Base-by-base conservation (phyloP, 2,888 invertebrate species). In the Bellardia bayeri region DNA sequence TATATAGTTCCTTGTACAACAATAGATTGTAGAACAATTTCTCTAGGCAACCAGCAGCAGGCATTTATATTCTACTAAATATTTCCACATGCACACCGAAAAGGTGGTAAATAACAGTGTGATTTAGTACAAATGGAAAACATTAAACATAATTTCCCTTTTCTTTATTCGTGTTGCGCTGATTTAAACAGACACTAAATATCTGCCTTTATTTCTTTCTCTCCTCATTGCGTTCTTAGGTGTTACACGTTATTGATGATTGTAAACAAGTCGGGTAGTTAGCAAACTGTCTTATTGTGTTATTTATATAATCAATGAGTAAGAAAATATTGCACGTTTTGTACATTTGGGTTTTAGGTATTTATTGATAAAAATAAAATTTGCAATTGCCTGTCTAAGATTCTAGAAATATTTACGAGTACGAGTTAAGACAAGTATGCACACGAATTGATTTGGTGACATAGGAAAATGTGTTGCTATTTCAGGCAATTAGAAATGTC, bases 71-170 rank as follows among this genome's bases (percentile, higher is more conserved):
- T 49, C n/a, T 40, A 54, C 2, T 54, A 58, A 16, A 30, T 58
- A 56, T 54, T 78, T 54, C 11, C 45, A 37, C 63, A 51, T 51
- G 30, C 49, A 58, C 54, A 68, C 66, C 56, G 33, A 61, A 45
- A 61, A 40, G 69, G 42, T 45, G 42, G 40, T 49, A 54, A 45
- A 75, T 63, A 63, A 69, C 51, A 37, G 8, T 56, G 49, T 75
- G 61, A 81, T 85, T 81, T 71, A 63, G 56, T 63, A 64, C 45
- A 85, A 75, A 69, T 80, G 54, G 9, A 63, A 63, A 75, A 80
- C 84, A 85, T 84, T 79, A 61, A 84, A 85, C 56, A 81, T 23
- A 80, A 85, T 69, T 63, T 69, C 45, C 42, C 54, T 58, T 23
- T 78, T 71, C 56, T 40, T 49, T 64, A 5, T 61, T 61, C 23